Conservation (phyloP, 2,888 invertebrate genomes). For the Cryptocephalus moraei region DNA sequence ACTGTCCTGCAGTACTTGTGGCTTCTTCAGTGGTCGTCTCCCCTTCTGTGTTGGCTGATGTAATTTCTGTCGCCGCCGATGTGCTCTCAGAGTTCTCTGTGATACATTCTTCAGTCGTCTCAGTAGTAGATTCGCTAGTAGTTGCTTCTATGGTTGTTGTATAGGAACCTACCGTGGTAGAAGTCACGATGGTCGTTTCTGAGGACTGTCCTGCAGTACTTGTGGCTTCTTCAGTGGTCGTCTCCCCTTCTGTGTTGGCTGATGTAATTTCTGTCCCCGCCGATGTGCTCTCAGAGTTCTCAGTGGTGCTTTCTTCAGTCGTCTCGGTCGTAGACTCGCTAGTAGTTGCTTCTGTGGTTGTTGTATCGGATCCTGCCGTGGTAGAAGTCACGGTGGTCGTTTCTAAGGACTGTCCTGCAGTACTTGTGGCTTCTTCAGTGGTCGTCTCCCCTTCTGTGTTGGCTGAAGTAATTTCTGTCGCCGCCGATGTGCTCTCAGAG, state of each 20-base stretch:
- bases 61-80: not conserved
- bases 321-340: conserved; percentile 1
- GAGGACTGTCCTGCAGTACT: not conserved
- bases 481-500: not conserved
- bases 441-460: not conserved
- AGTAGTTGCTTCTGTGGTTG: not conserved
- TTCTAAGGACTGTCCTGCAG: conserved; percentile 3
- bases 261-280: too few relatives aligned
- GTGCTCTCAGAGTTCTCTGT: too few relatives aligned
- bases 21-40: not conserved
- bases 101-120: too few relatives aligned
- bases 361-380: not conserved
- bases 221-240: not conserved
- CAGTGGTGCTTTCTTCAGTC: not conserved
- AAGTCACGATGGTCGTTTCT: not conserved
- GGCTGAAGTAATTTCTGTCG: not conserved
- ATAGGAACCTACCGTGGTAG: not conserved
- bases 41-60: not conserved
- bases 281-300: too few relatives aligned
- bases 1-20: not conserved
- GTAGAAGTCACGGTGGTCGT: conserved; percentile 1
- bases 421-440: not conserved
- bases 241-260: too few relatives aligned
- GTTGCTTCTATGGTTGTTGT: not conserved
- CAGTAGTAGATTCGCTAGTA: too few relatives aligned